A percentile compares a stretch with the other conserved stretches of the same genome.
Evolutionary conservation across 2,888 invertebrate genomes (phyloP).

Genomic region (Dermolepida albohirtum): DNA sequence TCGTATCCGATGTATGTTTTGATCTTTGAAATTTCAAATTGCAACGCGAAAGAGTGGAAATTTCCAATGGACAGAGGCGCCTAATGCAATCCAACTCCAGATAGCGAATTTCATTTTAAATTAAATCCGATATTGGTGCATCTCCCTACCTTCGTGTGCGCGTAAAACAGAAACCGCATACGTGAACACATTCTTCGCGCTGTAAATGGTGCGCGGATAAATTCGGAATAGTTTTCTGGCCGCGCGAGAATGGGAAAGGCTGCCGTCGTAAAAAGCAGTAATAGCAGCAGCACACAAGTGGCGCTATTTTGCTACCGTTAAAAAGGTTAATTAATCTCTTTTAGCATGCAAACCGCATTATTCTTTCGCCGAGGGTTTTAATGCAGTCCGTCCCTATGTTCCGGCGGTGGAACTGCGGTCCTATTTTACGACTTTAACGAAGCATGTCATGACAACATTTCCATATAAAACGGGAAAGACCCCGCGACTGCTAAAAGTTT

Average conservation of each 20-base stretch:
- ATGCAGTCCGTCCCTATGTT: conserved; percentile 61
- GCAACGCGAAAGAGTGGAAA: too few relatives aligned
- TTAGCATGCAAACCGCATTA: conserved; percentile 63
- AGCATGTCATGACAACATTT: conserved; percentile 61
- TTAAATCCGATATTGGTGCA: conserved; percentile 18
- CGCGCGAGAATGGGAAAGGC: conserved; percentile 8
- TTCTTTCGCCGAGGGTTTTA: conserved; percentile 60
- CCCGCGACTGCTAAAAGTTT: conserved; percentile 54
- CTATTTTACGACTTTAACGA: conserved; percentile 65
- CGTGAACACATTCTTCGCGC: too few relatives aligned
- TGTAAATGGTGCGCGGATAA: conserved; percentile 2
- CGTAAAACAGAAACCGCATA: too few relatives aligned
- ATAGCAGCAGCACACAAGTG: conserved; percentile 35
- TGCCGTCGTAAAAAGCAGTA: conserved; percentile 37
- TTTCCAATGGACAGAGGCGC: too few relatives aligned
- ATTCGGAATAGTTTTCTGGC: conserved; percentile 25
- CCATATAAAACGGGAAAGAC: conserved; percentile 55
- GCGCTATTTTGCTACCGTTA: conserved; percentile 58
- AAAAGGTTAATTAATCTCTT: conserved; percentile 63
- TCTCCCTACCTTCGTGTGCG: background rate
- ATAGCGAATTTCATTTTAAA: conserved; percentile 9
- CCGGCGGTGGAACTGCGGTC: conserved; percentile 55
- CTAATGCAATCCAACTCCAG: too few relatives aligned
- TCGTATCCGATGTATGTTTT: too few relatives aligned
- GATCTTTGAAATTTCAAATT: too few relatives aligned